phyloP scores from a whole-genome alignment of 2,113 vertebrate genomes.

The Heterotilapia buettikoferi region DNA sequence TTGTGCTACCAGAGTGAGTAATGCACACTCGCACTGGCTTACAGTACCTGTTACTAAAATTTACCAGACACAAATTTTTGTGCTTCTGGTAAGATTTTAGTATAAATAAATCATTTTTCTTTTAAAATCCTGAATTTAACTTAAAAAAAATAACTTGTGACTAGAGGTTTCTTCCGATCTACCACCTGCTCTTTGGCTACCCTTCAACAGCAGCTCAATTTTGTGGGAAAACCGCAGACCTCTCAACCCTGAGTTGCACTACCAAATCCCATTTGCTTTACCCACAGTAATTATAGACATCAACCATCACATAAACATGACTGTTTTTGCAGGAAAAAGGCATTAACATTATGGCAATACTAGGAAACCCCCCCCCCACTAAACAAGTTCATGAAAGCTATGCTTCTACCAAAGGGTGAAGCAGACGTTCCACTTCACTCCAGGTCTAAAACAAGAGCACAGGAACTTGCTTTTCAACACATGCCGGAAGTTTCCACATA shows the following conservation, averaged over 20 bases:
- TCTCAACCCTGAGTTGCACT: not conserved
- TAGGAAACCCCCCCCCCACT: rapidly evolving
- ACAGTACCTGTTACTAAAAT: not conserved
- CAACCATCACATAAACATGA: not conserved
- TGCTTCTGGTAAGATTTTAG: not conserved
- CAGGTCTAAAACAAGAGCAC: not conserved
- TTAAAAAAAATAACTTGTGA: not conserved
- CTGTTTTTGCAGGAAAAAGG: not conserved
- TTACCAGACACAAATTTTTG: not conserved
- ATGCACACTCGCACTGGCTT: not conserved
- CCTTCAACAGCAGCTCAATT: not conserved
- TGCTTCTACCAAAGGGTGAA: not conserved
- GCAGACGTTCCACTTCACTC: not conserved
- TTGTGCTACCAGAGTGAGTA: not conserved
- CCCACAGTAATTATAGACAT: not conserved
- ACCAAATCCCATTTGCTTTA: not conserved
- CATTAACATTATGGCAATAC: not conserved
- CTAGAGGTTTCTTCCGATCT: not conserved
- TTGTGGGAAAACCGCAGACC: not conserved
- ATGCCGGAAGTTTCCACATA: constrained; percentile 24
- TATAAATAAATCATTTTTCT: not conserved
- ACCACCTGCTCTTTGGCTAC: not conserved
- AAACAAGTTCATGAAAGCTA: not conserved
- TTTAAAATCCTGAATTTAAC: not conserved
- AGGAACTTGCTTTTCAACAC: constrained; percentile 11